Evolutionary conservation across 2,797 vertebrate genomes (phyloP), one percentile per base, ranked within the genome.

Genomic region (Malacoraja senta): DNA sequence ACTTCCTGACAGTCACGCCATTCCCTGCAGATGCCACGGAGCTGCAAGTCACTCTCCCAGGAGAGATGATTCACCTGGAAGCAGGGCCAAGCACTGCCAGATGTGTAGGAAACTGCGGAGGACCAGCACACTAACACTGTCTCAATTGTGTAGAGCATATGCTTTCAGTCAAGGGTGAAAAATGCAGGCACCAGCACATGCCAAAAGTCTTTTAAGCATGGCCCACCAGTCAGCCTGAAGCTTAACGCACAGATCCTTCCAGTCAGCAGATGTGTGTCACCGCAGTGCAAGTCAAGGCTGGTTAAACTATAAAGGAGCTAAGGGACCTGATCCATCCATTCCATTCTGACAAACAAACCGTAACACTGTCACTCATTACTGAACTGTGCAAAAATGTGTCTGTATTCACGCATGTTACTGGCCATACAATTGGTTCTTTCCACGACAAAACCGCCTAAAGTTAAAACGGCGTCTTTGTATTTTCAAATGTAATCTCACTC

Each of bases 161-260:
- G 98, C 98, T 98, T 97, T 97, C 97, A 98, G 98, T 98, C 98
- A 98, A 96, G 98, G 97, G 98, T 98, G 98, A 98, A 98, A 97
- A 98, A 98, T 97, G 97, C 97, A 97, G 97, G 98, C 97, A 97
- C 96, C 96, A 97, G 97, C 97, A 97, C 97, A 97, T 97, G 98
- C 98, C 98, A 98, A 97, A 97, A 98, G 97, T 97, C 98, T 98
- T 97, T 98, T 97, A 97, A 98, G 98, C 98, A 97, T 97, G 97
- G 97, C 98, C 97, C 97, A 97, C 97, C 97, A 97, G 97, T 97
- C 97, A 97, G 97, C 97, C 98, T 96, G 94, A 95, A 97, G 98
- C 96, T 96, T 95, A 94, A 96, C 95, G 97, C 97, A 95, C 96
- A 95, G 96, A 97, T 96, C 96, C 96, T 95, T 96, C 96, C 96